These are phyloP conservation scores for Apostichopus parvimensis DNA, from an alignment of 35 echinoderm and acorn worm genomes.

Conservation along the genomic window DNA sequence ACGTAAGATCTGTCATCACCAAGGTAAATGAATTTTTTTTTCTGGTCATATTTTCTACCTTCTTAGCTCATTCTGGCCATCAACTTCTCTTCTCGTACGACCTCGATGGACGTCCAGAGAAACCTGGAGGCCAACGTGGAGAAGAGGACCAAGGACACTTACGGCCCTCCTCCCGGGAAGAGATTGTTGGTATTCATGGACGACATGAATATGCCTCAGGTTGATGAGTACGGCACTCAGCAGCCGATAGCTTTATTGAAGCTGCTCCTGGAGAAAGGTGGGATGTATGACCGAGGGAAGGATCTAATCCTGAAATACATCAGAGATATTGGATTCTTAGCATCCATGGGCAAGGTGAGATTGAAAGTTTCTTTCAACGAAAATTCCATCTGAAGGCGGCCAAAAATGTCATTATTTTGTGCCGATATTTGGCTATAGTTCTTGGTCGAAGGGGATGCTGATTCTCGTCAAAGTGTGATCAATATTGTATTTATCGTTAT, in stretches of 20 bases:
- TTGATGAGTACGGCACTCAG: slow-evolving; percentile 98
- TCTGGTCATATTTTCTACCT: no score
- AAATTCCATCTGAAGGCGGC: no score
- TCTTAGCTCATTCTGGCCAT: slow-evolving; percentile 91
- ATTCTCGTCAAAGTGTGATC: no score
- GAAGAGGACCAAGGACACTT: slow-evolving; percentile 98
- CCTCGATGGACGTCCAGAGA: slow-evolving; percentile 99
- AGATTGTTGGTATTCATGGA: slow-evolving; percentile 97
- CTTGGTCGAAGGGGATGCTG: no score
- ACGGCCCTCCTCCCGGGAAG: slow-evolving; percentile 92
- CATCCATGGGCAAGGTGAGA: slow-evolving; percentile 95
- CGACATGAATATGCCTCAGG: slow-evolving; percentile 99
- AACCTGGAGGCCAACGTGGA: slow-evolving; percentile 99
- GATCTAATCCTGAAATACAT: slow-evolving; percentile 98
- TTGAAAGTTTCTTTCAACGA: not conserved
- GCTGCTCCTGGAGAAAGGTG: slow-evolving; percentile 94
- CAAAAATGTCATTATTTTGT: no score
- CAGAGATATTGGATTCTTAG: slow-evolving; percentile 90
- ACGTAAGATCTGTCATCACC: no score
- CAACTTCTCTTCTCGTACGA: slow-evolving; percentile 99
- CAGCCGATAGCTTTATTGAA: slow-evolving; percentile 97
- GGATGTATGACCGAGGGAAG: slow-evolving; percentile 98
- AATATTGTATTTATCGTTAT: no score
- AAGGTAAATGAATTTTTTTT: no score
- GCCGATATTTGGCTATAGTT: no score